Conservation (phyloP, 2,797 vertebrate genomes). For the Coluber constrictor region DNA sequence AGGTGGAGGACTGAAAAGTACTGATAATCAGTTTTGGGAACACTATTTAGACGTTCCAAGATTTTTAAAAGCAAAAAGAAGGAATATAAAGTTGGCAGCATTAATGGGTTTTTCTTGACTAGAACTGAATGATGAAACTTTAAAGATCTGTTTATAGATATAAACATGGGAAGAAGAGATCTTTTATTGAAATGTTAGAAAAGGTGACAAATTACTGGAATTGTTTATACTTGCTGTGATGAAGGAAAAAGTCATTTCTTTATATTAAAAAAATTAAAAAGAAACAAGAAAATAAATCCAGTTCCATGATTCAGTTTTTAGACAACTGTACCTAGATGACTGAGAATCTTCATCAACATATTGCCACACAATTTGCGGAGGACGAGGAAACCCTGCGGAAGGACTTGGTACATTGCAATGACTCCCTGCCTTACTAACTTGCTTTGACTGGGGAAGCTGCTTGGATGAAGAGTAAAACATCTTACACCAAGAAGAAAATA, state of each 20-base stretch:
- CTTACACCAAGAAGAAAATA: not conserved
- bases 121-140: too few species aligned
- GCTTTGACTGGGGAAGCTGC: not conserved
- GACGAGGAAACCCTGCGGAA: not conserved
- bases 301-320: not conserved
- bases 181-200: too few species aligned
- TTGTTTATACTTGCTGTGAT: not conserved
- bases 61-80: not conserved
- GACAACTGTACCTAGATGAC: not conserved
- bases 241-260: not conserved
- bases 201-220: too few species aligned
- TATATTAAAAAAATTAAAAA: not conserved
- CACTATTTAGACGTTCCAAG: not conserved
- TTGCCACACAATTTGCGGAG: not conserved
- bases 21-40: not conserved
- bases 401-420: not conserved
- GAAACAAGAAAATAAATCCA: not conserved
- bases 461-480: not conserved
- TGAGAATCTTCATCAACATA: not conserved
- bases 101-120: too few species aligned
- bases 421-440: not conserved
- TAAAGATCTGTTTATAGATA: too few species aligned
- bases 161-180: too few species aligned
- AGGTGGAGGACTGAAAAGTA: not conserved
- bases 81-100: not conserved